A percentile compares a stretch with the other conserved stretches of the same genome.
Evolutionary conservation across 1,140 invertebrate genomes (phyloP).

Genomic region (Neodiprion fabricii): DNA sequence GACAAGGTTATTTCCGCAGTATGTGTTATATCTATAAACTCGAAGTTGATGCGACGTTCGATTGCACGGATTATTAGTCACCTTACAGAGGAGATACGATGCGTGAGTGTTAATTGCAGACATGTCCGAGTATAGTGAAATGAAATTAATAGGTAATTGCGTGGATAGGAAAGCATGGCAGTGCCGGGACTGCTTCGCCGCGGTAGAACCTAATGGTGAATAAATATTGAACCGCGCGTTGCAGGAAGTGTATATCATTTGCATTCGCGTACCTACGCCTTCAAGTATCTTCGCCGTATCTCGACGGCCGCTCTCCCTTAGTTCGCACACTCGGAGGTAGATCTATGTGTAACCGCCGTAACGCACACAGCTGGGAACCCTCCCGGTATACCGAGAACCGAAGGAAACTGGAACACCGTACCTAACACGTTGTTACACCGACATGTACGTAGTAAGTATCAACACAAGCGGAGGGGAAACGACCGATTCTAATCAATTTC

Average conservation of each 20-base stretch:
- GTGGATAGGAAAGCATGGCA: neutral
- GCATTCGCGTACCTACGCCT: slow-evolving; percentile 42
- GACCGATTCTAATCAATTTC: slow-evolving; percentile 47
- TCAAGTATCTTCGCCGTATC: neutral
- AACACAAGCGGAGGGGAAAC: slow-evolving; percentile 19
- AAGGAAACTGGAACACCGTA: neutral
- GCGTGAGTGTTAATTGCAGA: too few relatives aligned
- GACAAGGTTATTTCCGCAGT: too few relatives aligned
- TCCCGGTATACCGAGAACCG: neutral
- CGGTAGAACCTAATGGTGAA: neutral
- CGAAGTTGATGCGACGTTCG: too few relatives aligned
- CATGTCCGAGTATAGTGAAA: too few relatives aligned
- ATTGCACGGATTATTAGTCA: too few relatives aligned
- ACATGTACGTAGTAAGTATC: neutral
- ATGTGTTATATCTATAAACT: too few relatives aligned
- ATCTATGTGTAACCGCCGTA: neutral
- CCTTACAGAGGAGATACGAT: too few relatives aligned
- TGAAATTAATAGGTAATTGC: too few relatives aligned
- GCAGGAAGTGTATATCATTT: slow-evolving; percentile 56
- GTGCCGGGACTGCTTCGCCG: neutral
- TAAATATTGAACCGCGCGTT: slow-evolving; percentile 25
- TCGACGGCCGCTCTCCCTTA: neutral
- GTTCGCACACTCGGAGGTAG: slow-evolving; percentile 14
- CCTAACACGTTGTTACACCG: neutral
- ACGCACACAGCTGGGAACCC: neutral